These are phyloP conservation scores for Elysia crispata DNA, from an alignment of 2,888 invertebrate species.

Conservation along the genomic window DNA sequence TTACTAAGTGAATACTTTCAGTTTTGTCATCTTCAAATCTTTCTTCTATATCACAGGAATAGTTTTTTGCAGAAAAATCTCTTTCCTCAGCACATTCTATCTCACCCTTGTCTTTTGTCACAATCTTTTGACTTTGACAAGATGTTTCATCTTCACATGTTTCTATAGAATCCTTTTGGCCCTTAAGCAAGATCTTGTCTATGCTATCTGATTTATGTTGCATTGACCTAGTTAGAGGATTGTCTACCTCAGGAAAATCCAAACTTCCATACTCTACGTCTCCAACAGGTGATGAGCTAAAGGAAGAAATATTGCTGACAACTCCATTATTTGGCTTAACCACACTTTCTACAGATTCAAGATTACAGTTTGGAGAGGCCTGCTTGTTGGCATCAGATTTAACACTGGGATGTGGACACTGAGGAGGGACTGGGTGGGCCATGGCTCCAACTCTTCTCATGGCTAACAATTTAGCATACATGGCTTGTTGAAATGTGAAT, in stretches of 20 bases:
- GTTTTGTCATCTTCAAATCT: conserved; percentile 5
- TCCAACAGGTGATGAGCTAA: conserved; percentile 55
- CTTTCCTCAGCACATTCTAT: too few relatives aligned
- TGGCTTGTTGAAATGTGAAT: conserved; percentile 66
- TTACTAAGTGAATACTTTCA: not conserved
- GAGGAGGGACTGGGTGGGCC: not conserved
- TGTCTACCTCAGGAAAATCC: conserved; percentile 63
- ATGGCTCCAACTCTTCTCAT: conserved; percentile 54
- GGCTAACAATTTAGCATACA: conserved; percentile 69
- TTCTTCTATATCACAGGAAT: not conserved
- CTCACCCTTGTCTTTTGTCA: not conserved
- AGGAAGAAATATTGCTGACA: conserved; percentile 27
- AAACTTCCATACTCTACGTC: conserved; percentile 58
- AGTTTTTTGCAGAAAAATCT: too few relatives aligned
- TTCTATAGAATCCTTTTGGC: not conserved
- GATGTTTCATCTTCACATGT: not conserved
- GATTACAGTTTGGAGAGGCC: conserved; percentile 2
- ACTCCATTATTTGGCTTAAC: not conserved
- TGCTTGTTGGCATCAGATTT: not conserved
- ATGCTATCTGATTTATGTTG: conserved; percentile 62
- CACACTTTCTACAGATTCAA: not conserved
- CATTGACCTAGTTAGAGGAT: conserved; percentile 57
- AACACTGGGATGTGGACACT: not conserved
- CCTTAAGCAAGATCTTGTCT: conserved; percentile 62
- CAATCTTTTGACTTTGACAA: not conserved